A percentile compares a stretch with the other conserved stretches of the same genome.
Evolutionary conservation across 2,888 invertebrate species (phyloP).

Genomic region (Drosophila acutilabella): DNA sequence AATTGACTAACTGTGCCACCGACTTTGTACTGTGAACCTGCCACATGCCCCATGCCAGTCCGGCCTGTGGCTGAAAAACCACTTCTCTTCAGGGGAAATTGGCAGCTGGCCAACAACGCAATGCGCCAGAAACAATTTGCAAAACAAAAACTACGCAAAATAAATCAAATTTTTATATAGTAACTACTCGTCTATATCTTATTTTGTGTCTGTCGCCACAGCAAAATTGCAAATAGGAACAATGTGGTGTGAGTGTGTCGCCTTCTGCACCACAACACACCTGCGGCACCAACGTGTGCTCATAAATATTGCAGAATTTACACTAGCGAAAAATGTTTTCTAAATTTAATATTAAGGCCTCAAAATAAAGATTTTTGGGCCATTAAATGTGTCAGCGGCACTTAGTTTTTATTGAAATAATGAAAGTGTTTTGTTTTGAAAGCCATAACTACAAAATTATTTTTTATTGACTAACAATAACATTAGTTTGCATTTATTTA

Average conservation of each 20-base stretch:
- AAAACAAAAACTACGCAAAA: slow-evolving; percentile 32
- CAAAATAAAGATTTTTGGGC: too few species aligned
- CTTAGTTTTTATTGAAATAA: too few species aligned
- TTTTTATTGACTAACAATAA: too few species aligned
- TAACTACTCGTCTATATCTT: neutral
- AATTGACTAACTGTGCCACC: slow-evolving; percentile 38
- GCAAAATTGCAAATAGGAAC: slow-evolving; percentile 46
- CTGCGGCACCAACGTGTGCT: slow-evolving; percentile 42
- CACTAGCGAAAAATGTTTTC: slow-evolving; percentile 6
- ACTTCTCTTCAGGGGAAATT: slow-evolving; percentile 20
- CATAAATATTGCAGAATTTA: slow-evolving; percentile 68
- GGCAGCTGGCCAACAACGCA: slow-evolving; percentile 69
- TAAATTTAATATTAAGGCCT: too few species aligned
- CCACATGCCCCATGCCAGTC: slow-evolving; percentile 36
- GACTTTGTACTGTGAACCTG: slow-evolving; percentile 58
- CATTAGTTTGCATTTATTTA: too few species aligned
- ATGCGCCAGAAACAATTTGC: slow-evolving; percentile 47
- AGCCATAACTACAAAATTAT: too few species aligned
- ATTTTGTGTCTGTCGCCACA: slow-evolving; percentile 42
- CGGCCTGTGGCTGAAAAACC: neutral
- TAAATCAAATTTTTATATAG: slow-evolving; percentile 55
- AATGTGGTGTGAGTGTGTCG: slow-evolving; percentile 14
- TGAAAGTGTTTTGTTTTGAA: too few species aligned
- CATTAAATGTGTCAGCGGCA: too few species aligned
- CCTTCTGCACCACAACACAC: slow-evolving; percentile 49